These are phyloP conservation scores for Diploscapter pachys DNA, from an alignment of 1,140 invertebrate genomes.

Conservation along the genomic window DNA sequence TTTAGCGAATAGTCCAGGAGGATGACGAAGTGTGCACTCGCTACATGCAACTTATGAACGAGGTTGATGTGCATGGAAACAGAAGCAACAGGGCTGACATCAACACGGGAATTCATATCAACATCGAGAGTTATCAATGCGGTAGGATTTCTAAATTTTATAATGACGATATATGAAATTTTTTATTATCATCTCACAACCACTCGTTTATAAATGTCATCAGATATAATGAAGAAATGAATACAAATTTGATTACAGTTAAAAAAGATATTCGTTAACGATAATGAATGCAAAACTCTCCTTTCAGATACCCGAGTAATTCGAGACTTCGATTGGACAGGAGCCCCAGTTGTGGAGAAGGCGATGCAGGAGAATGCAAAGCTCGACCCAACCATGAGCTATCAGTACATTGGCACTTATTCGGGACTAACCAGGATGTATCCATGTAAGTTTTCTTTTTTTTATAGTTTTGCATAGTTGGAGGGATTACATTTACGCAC, in stretches of 20 bases:
- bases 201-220: not conserved
- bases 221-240: not conserved
- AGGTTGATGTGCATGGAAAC: constrained; percentile 11
- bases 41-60: constrained; percentile 21
- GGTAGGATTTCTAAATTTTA: not conserved
- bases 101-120: constrained; percentile 36
- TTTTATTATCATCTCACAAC: not conserved
- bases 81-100: not conserved
- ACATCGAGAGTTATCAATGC: constrained; percentile 38
- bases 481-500: not conserved
- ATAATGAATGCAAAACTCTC: not conserved
- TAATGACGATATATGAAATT: too few species aligned
- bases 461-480: not conserved
- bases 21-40: constrained; percentile 10
- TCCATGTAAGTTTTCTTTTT: constrained; percentile 28
- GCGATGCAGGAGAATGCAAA: constrained; percentile 24
- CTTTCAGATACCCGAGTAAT: constrained; percentile 33
- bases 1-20: constrained; percentile 6
- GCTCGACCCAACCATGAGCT: constrained; percentile 15
- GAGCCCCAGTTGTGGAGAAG: constrained; percentile 22
- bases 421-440: constrained; percentile 37
- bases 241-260: not conserved
- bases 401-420: constrained; percentile 41
- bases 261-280: not conserved
- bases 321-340: constrained; percentile 39